Evolutionary conservation across 2,797 vertebrate species (phyloP), one percentile per base, ranked within the genome.

Genomic region (Mus minutoides): DNA sequence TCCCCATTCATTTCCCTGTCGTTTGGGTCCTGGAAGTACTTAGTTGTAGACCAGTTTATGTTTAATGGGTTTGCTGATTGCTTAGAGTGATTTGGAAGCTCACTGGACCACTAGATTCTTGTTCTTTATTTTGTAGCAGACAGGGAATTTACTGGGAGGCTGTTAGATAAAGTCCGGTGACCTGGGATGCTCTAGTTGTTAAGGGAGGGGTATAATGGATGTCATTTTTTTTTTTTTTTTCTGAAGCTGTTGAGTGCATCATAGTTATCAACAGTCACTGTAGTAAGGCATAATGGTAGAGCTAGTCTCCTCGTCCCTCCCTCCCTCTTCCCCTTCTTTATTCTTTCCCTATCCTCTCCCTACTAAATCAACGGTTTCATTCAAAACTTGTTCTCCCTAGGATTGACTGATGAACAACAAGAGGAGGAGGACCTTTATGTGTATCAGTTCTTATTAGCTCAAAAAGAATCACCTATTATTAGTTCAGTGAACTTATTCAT

Each of bases 151-250:
- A 88, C 52, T 95, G 11, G 69, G 71, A 78, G 62, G n/a, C 60
- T 76, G 71, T 88, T 85, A 67, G 95, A 67, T 94, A 88, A 76
- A 82, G 86, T 95, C 88, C 16, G 58, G 24, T 93, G 96, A 73
- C 69, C 94, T 49, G 93, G 60, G 46, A 49, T 95, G 43, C 12
- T 43, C 67, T 54, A 58, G 9, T 62, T 54, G 76, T 62, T 95
- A 71, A 49, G 29, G 69, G 90, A 60, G 13, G 69, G 64, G 94
- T 78, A 29, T 84, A 69, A 52, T 26, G 78, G 79, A 71, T 54
- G 0, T 94, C 40, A 13, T 43, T 40, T 46, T 40, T 71, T 43
- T 88, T 94, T 43, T 40, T 46, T 40, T 71, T 43, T 88, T 94
- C 34, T 14, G 92, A 96, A 71, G 54, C 17, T 21, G 29, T 1